These are phyloP conservation scores for Pseudomyrmex pallidus DNA, from an alignment of 1,140 invertebrate species.

Conservation along the genomic window DNA sequence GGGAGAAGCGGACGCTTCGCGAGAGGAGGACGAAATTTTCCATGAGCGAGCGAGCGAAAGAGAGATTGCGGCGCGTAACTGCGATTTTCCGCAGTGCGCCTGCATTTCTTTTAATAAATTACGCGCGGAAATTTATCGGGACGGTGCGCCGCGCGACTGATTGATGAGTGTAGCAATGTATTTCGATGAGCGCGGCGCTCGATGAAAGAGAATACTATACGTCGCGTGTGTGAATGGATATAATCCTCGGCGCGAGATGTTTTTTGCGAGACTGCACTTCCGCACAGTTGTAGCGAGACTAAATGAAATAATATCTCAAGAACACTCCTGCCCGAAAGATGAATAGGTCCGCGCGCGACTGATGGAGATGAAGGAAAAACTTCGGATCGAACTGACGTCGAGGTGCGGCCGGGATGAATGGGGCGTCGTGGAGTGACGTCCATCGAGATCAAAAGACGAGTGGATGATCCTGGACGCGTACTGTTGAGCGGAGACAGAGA, in stretches of 20 bases:
- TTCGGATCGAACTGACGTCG: slow-evolving; percentile 59
- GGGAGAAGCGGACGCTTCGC: background rate
- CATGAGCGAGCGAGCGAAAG: background rate
- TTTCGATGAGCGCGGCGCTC: slow-evolving; percentile 25
- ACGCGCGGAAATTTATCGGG: slow-evolving; percentile 52
- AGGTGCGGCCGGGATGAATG: slow-evolving; percentile 52
- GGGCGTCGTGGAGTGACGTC: slow-evolving; percentile 53
- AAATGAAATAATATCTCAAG: slow-evolving; percentile 58
- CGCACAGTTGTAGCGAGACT: background rate
- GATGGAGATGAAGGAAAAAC: slow-evolving; percentile 68
- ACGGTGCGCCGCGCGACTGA: slow-evolving; percentile 27
- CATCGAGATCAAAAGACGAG: slow-evolving; percentile 64
- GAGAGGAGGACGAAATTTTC: background rate
- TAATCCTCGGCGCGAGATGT: too few relatives aligned
- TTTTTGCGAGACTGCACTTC: too few relatives aligned
- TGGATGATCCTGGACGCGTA: slow-evolving; percentile 60
- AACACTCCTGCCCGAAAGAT: slow-evolving; percentile 1
- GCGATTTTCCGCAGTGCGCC: slow-evolving; percentile 32
- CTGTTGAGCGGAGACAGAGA: slow-evolving; percentile 62
- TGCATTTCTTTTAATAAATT: slow-evolving; percentile 59
- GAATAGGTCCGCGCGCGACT: slow-evolving; percentile 57
- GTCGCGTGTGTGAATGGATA: slow-evolving; percentile 21
- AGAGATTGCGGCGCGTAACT: slow-evolving; percentile 11
- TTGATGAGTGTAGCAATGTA: slow-evolving; percentile 40
- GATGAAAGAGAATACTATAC: background rate